A percentile compares a stretch with the other conserved stretches of the same genome.
These are phyloP conservation scores for Helicorthomorpha holstii DNA, from an alignment of 1,140 invertebrate species.

Conservation along the genomic window DNA sequence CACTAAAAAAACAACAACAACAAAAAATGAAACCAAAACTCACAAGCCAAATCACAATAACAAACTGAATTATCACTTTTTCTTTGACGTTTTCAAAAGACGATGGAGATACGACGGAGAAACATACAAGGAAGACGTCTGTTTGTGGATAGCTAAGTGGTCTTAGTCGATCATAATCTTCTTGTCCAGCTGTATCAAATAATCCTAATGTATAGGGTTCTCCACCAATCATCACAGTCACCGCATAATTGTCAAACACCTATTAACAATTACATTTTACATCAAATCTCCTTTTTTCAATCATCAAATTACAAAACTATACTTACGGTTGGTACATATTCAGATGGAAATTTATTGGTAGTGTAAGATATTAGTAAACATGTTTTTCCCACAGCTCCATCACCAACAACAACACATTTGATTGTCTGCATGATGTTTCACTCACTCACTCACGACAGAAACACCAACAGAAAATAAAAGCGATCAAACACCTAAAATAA, in stretches of 20 bases:
- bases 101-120: slow-evolving; percentile 94
- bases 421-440: slow-evolving; percentile 91
- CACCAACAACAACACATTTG: slow-evolving; percentile 96
- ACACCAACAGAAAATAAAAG: neutral
- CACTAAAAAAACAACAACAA: slow-evolving; percentile 49
- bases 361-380: slow-evolving; percentile 82
- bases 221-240: slow-evolving; percentile 97
- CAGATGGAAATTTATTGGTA: slow-evolving; percentile 94
- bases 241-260: slow-evolving; percentile 96
- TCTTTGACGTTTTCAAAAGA: slow-evolving; percentile 99
- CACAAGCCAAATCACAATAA: no score
- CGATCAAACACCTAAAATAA: neutral
- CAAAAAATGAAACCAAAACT: no score
- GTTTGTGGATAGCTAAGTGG: slow-evolving; percentile 98
- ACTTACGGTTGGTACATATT: slow-evolving; percentile 92
- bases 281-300: neutral
- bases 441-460: neutral
- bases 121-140: slow-evolving; percentile 97
- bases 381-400: slow-evolving; percentile 97
- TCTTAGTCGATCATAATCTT: slow-evolving; percentile 91
- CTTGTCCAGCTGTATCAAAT: slow-evolving; percentile 95
- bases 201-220: slow-evolving; percentile 96
- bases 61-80: slow-evolving; percentile 76
- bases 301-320: neutral
- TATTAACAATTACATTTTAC: no score